A percentile compares a stretch with the other conserved stretches of the same genome.
Conservation (phyloP, 2,797 vertebrate genomes). For the Micrastur ruficollis region DNA sequence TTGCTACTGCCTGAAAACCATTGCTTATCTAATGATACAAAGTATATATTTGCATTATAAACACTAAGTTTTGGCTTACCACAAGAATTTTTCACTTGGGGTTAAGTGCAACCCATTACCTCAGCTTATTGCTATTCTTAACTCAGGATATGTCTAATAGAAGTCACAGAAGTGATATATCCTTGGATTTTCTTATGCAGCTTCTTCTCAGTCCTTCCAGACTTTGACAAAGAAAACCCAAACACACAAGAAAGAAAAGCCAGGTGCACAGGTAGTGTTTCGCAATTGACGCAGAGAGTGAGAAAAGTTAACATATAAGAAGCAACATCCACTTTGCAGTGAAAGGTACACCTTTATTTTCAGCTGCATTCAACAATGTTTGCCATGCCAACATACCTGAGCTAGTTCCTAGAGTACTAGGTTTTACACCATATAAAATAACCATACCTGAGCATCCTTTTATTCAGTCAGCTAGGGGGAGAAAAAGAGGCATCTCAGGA, state of each 20-base stretch:
- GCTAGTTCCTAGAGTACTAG: not conserved
- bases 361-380: not conserved
- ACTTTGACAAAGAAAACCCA: not conserved
- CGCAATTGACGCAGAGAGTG: not conserved
- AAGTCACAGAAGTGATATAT: not conserved
- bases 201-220: not conserved
- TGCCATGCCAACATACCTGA: not conserved
- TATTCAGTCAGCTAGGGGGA: accelerated
- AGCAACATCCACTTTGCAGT: not conserved
- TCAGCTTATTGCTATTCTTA: not conserved
- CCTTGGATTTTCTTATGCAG: not conserved
- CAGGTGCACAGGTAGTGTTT: not conserved
- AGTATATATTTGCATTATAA: not conserved
- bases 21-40: not conserved
- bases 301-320: not conserved
- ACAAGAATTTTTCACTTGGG: not conserved
- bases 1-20: not conserved
- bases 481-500: not conserved
- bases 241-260: not conserved
- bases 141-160: not conserved
- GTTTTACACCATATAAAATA: not conserved
- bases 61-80: not conserved
- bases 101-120: not conserved
- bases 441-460: not conserved
- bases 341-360: not conserved